Base-by-base conservation (phyloP, 1,140 invertebrate species). In the Scaptomyza graminum region DNA sequence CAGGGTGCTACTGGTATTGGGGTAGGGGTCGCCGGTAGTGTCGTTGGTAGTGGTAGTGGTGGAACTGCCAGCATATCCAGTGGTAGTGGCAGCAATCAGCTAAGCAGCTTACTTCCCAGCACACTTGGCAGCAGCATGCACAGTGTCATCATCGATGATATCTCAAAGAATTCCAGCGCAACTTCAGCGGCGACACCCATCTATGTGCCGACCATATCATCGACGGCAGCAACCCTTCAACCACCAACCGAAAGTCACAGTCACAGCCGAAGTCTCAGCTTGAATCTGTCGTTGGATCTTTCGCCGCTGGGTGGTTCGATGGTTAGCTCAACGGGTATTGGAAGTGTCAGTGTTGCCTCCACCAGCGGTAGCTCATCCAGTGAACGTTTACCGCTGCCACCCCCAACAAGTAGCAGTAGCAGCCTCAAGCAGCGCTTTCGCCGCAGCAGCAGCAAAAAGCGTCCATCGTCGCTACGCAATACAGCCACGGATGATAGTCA, bases 391-490 rank as follows among this genome's bases (percentile, higher is more conserved):
- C 74, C 83, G 0, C 59, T 79, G 43, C 65, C 79, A 0, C 75
- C 76, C 8, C 39, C 78, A 0, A 41, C 37, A 0, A 41, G 12
- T 12, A 41, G 37, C 37, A 41, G 37, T 12, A 64, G 83, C 34
- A 90, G 90, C 25, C 80, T 91, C 5, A 91, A 91, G 79, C 83
- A 88, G 68, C 89, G 90, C 39, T 88, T 91, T 44, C 71, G 90
- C 9, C 80, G 90, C 13, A 75, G 77, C 43, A 92, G 91, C 73
- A 85, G 87, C 16, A 91, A 91, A 61, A 91, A 84, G 43, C 61
- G 90, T 4, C 50, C 57, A 51, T 46, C 16, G 54, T 43, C 55
- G 9, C 49, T 25, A 22, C 56, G 43, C 2, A 52, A 22, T 11
- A 43, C 43, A 41, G 44, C 18, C 8, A 9, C 31, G 9, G 81